Percentiles rank a stretch among this genome's conserved stretches.
Evolutionary conservation across 92 coral and sea anemone genomes (phyloP).

Genomic region (Siderastrea radians): DNA sequence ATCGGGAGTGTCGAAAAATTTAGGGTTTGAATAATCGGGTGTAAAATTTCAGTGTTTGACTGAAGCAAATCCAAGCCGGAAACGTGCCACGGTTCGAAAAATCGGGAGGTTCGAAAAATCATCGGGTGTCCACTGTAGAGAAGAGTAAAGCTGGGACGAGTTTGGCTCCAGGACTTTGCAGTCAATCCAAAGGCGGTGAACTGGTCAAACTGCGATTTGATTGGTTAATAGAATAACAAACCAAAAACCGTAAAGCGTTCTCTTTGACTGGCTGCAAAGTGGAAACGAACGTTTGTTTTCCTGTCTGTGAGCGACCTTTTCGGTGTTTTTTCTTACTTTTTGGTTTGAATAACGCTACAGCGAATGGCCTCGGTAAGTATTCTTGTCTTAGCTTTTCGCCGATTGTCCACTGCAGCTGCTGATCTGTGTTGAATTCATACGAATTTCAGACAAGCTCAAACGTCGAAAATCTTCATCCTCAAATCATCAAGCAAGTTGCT

Average conservation of each 20-base stretch:
- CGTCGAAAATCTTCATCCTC: constrained; percentile 99
- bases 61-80: too few species aligned
- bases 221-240: constrained; percentile 59
- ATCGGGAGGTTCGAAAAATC: too few species aligned
- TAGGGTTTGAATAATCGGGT: too few species aligned
- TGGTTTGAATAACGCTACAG: neutral
- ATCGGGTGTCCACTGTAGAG: too few species aligned
- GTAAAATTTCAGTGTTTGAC: too few species aligned
- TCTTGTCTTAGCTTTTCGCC: neutral
- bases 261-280: neutral
- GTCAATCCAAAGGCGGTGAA: constrained; percentile 72
- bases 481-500: constrained; percentile 98
- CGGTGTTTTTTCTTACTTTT: neutral
- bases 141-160: neutral
- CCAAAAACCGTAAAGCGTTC: constrained; percentile 32
- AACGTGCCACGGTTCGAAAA: too few species aligned
- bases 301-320: neutral
- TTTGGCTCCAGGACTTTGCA: constrained; percentile 24
- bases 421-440: constrained; percentile 11
- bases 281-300: constrained; percentile 28
- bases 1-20: too few species aligned
- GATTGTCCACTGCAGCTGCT: neutral
- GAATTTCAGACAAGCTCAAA: constrained; percentile 91
- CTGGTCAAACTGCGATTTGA: constrained; percentile 41
- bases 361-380: constrained; percentile 56